These are phyloP conservation scores for Crotalus viridis DNA, from an alignment of 2,113 vertebrate species.

Conservation along the genomic window DNA sequence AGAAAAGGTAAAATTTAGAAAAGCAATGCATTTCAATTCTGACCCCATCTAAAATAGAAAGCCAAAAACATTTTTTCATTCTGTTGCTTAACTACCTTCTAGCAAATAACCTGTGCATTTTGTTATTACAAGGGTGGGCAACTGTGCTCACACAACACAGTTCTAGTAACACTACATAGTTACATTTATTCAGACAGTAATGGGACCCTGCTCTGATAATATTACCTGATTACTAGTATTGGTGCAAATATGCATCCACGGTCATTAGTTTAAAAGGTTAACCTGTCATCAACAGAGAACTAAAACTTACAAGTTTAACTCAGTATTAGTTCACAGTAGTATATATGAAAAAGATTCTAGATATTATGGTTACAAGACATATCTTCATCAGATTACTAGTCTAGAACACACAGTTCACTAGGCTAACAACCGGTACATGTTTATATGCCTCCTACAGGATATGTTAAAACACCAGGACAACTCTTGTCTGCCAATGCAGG, in stretches of 20 bases:
- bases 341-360: background rate
- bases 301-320: background rate
- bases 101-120: background rate
- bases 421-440: conserved; percentile 49
- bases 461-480: conserved; percentile 40
- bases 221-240: background rate
- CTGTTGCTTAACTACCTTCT: background rate
- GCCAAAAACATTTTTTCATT: background rate
- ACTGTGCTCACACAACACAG: background rate
- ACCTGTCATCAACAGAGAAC: background rate
- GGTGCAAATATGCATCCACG: background rate
- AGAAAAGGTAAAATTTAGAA: background rate
- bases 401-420: background rate
- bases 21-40: background rate
- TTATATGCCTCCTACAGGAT: background rate
- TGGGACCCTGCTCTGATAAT: background rate
- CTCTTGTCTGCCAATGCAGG: conserved; percentile 53
- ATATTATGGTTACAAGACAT: background rate
- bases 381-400: conserved; percentile 9
- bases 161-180: background rate
- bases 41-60: background rate
- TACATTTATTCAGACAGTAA: background rate
- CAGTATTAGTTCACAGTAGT: background rate
- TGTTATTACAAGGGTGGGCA: background rate
- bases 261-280: background rate